A percentile compares a stretch with the other conserved stretches of the same genome.
Evolutionary conservation across 1,140 invertebrate species (phyloP).

Genomic region (Aleiodes sp.): DNA sequence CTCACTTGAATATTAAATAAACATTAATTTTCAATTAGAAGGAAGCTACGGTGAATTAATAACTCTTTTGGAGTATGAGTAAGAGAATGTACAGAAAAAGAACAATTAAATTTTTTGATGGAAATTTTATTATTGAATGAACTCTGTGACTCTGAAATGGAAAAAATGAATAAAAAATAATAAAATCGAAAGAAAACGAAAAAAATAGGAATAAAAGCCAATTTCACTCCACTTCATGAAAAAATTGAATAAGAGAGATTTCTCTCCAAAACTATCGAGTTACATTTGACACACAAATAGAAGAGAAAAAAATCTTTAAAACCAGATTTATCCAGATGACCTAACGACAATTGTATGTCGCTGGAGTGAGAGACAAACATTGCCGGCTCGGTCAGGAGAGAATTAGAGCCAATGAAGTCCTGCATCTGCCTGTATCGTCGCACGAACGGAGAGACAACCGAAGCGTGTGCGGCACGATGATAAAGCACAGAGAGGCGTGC

Average conservation of each 20-base stretch:
- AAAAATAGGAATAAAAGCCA: no score
- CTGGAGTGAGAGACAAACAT: constrained; percentile 9
- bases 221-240: no score
- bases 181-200: no score
- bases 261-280: neutral
- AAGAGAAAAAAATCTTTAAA: neutral
- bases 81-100: neutral
- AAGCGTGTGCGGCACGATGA: constrained; percentile 9
- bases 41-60: neutral
- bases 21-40: neutral
- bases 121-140: neutral
- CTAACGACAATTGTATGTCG: constrained; percentile 11
- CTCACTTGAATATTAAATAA: neutral
- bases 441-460: constrained; percentile 15
- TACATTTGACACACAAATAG: neutral
- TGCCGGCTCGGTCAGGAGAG: constrained; percentile 21
- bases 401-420: constrained; percentile 38
- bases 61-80: neutral
- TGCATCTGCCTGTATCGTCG: constrained; percentile 32
- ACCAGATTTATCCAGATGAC: constrained; percentile 14
- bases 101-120: neutral
- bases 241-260: no score
- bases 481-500: constrained; percentile 11
- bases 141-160: neutral
- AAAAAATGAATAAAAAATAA: neutral